Conservation (phyloP, 2,797 vertebrate species). For the Malurus splendens region DNA sequence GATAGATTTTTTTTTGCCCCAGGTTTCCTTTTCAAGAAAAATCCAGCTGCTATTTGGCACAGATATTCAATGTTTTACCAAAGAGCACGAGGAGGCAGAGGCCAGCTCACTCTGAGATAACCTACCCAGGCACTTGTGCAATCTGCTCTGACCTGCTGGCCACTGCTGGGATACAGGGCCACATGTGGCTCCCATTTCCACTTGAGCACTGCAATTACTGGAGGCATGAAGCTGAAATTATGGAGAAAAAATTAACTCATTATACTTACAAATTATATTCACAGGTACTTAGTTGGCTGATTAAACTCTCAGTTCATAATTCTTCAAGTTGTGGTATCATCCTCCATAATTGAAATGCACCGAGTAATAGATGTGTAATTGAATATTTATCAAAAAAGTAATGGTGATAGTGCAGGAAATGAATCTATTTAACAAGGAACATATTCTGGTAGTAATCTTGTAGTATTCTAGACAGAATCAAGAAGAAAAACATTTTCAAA, state of each 20-base stretch:
- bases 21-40: not conserved
- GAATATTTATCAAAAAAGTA: not conserved
- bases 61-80: not conserved
- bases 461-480: not conserved
- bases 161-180: not conserved
- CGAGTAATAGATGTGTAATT: not conserved
- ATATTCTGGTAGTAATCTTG: not conserved
- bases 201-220: not conserved
- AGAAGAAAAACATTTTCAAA: not conserved
- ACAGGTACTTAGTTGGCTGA: not conserved
- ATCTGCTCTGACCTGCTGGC: not conserved
- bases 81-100: not conserved
- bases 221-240: not conserved
- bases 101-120: fast-evolving
- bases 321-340: not conserved
- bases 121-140: not conserved
- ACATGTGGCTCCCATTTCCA: not conserved
- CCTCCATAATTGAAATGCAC: not conserved
- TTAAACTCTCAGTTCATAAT: slow-evolving; percentile 5
- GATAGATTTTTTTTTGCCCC: not conserved
- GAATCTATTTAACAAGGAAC: not conserved
- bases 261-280: slow-evolving; percentile 23
- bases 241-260: slow-evolving; percentile 4
- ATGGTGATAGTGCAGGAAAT: not conserved
- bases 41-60: fast-evolving